A percentile compares a stretch with the other conserved stretches of the same genome.
Evolutionary conservation across 2,888 invertebrate species (phyloP).

Genomic region (Cephus pulcher): DNA sequence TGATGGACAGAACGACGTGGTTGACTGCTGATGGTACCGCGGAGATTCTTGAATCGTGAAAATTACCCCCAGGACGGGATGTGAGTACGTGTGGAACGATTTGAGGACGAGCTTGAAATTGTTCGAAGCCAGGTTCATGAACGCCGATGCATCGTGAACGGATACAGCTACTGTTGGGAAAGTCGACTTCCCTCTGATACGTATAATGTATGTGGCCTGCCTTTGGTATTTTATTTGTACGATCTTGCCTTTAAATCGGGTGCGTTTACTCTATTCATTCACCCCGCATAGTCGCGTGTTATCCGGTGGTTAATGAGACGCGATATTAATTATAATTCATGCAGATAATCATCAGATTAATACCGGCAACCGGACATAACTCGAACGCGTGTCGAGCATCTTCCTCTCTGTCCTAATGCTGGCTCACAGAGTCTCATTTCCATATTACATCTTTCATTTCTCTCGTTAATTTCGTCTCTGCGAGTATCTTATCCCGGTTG

Average conservation of each 20-base stretch:
- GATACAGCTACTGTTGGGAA: neutral
- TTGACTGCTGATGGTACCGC: conserved; percentile 20
- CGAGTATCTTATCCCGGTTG: conserved; percentile 20
- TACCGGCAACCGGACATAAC: conserved; percentile 29
- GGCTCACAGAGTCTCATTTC: conserved; percentile 33
- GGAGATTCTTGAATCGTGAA: conserved; percentile 41
- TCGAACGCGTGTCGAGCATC: conserved; percentile 1
- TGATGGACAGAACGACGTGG: conserved; percentile 38
- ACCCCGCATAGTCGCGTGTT: conserved; percentile 2
- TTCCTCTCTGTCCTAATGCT: conserved; percentile 37
- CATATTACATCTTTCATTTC: conserved; percentile 42
- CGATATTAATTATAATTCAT: conserved; percentile 52
- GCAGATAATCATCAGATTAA: conserved; percentile 51
- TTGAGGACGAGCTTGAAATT: neutral
- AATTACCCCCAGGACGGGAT: conserved; percentile 33
- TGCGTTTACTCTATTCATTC: neutral
- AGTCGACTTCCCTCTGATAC: neutral
- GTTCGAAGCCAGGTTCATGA: neutral
- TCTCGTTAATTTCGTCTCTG: conserved; percentile 44
- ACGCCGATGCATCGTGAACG: neutral
- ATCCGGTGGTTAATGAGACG: conserved; percentile 38
- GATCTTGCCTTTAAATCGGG: neutral
- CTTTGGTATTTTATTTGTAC: neutral
- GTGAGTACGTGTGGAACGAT: neutral
- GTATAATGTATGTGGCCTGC: neutral